phyloP scores from a whole-genome alignment of 2,113 vertebrate species.

The Megaceryle maxima region DNA sequence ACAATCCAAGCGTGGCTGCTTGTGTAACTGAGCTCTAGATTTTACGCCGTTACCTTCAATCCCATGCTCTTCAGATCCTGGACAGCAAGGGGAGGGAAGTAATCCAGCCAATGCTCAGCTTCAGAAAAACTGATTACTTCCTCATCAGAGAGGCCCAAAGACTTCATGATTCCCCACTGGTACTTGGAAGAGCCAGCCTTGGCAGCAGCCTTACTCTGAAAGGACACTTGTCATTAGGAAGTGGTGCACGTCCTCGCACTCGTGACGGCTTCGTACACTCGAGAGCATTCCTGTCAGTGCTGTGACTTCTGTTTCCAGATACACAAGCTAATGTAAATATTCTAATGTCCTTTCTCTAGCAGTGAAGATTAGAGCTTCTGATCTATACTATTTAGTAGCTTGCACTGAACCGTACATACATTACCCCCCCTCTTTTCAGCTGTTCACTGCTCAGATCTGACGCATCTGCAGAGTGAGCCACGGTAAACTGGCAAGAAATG shows the following conservation, averaged over 20 bases:
- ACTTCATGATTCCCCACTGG: constrained; percentile 97
- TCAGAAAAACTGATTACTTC: constrained; percentile 89
- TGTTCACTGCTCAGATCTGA: fast-evolving
- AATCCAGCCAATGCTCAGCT: constrained; percentile 95
- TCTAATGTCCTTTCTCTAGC: not conserved
- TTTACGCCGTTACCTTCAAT: constrained; percentile 82
- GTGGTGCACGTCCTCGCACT: fast-evolving
- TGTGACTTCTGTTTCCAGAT: not conserved
- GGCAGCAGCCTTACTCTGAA: constrained; percentile 92
- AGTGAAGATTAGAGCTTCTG: not conserved
- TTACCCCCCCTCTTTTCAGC: not conserved
- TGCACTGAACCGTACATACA: not conserved
- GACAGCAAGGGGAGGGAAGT: constrained; percentile 92
- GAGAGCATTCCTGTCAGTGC: not conserved
- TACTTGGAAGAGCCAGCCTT: constrained; percentile 87
- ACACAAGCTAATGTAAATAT: not conserved
- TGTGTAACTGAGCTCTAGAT: fast-evolving
- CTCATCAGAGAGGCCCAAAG: constrained; percentile 87
- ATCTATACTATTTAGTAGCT: not conserved
- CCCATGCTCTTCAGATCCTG: constrained; percentile 93
- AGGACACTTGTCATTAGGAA: not conserved
- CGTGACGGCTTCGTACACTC: not conserved
- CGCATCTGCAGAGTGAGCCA: not conserved
- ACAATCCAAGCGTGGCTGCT: not conserved
- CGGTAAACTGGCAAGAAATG: fast-evolving